These are phyloP conservation scores for Psilanteris sp. DNA, from an alignment of 1,140 invertebrate genomes.

Conservation along the genomic window DNA sequence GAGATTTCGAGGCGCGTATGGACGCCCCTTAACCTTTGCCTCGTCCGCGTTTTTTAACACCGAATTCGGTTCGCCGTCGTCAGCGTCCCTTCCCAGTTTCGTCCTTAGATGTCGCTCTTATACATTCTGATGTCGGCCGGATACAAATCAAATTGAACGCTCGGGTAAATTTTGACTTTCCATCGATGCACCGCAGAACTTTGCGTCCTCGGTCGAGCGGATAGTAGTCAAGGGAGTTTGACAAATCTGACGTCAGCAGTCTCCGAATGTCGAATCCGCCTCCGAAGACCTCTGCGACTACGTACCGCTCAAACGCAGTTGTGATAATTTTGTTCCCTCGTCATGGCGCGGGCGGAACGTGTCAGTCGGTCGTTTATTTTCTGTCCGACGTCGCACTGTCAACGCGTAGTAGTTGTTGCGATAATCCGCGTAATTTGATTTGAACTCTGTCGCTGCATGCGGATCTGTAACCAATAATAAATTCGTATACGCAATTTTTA, in stretches of 20 bases:
- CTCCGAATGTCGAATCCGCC: too few relatives aligned
- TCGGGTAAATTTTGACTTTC: slow-evolving; percentile 69
- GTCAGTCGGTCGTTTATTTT: slow-evolving; percentile 18
- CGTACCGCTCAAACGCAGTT: slow-evolving; percentile 26
- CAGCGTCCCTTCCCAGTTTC: neutral
- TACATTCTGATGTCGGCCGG: slow-evolving; percentile 49
- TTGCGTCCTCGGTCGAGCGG: slow-evolving; percentile 23
- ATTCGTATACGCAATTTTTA: too few relatives aligned
- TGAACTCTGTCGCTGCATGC: too few relatives aligned
- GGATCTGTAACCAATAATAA: too few relatives aligned
- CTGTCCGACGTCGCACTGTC: too few relatives aligned
- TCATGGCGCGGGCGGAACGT: slow-evolving; percentile 12
- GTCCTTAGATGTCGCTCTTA: slow-evolving; percentile 28
- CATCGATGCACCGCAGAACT: slow-evolving; percentile 35
- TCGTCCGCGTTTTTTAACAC: slow-evolving; percentile 77
- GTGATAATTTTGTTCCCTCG: slow-evolving; percentile 46
- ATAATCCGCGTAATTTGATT: too few relatives aligned
- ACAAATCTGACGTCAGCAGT: slow-evolving; percentile 60
- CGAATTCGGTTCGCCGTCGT: slow-evolving; percentile 55
- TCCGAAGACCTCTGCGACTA: too few relatives aligned
- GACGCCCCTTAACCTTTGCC: slow-evolving; percentile 73
- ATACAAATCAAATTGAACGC: slow-evolving; percentile 73
- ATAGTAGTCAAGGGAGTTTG: slow-evolving; percentile 33
- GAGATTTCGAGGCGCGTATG: slow-evolving; percentile 74
- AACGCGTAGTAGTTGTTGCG: too few relatives aligned